These are phyloP conservation scores for Venturia canescens DNA, from an alignment of 1,140 invertebrate genomes.

Conservation along the genomic window DNA sequence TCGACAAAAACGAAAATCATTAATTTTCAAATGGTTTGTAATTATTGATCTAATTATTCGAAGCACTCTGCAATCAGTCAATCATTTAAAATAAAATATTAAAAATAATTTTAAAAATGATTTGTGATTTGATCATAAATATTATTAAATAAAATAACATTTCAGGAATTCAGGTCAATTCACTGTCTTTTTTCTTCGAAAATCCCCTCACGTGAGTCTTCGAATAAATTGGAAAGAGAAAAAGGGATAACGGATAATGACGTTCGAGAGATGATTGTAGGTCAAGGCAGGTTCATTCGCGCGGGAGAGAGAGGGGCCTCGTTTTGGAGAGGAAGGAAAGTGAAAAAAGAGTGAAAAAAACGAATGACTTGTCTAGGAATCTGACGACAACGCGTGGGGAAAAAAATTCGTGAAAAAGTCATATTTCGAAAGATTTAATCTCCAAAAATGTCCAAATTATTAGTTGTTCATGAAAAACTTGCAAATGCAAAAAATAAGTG, in stretches of 20 bases:
- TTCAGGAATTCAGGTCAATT: background rate
- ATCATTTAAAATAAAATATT: too few species aligned
- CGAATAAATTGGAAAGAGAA: background rate
- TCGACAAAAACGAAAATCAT: too few species aligned
- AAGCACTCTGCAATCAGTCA: too few species aligned
- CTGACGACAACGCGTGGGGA: background rate
- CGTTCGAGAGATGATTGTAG: conserved; percentile 13
- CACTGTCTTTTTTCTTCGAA: background rate
- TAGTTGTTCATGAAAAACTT: too few species aligned
- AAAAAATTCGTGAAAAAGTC: background rate
- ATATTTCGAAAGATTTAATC: background rate
- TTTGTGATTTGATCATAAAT: too few species aligned
- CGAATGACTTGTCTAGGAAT: too few species aligned
- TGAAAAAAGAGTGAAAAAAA: too few species aligned
- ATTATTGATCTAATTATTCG: too few species aligned
- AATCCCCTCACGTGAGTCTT: background rate
- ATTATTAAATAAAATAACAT: too few species aligned
- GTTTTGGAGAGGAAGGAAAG: background rate
- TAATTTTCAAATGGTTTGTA: too few species aligned
- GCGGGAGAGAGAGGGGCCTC: background rate
- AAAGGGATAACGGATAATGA: background rate
- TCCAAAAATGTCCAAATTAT: background rate
- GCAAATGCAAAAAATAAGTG: background rate
- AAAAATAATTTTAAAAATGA: too few species aligned
- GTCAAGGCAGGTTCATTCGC: background rate